phyloP scores from a whole-genome alignment of 53 echinoderm and acorn worm species.

The Temnopleurus reevesii region DNA sequence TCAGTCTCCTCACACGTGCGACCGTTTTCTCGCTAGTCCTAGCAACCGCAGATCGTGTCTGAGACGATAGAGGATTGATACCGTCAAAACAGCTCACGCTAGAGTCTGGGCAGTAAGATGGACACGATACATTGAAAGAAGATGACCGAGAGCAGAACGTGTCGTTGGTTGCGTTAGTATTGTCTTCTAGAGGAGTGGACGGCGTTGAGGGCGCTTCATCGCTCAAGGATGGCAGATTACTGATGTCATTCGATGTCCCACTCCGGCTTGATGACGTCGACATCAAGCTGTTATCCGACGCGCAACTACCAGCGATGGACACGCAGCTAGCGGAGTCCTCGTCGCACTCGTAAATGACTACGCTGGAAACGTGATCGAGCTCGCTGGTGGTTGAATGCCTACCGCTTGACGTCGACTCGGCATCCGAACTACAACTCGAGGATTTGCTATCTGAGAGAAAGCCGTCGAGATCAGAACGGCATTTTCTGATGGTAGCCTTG shows the following conservation, averaged over 20 bases:
- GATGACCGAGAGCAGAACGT: slow-evolving; percentile 18
- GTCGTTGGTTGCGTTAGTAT: not conserved
- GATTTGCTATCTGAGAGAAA: slow-evolving; percentile 47
- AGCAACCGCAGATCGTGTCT: not conserved
- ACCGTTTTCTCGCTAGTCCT: slow-evolving; percentile 39
- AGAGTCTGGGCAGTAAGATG: slow-evolving; percentile 34
- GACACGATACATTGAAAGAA: slow-evolving; percentile 22
- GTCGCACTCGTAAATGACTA: slow-evolving; percentile 56
- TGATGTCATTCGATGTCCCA: slow-evolving; percentile 15
- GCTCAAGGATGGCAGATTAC: not conserved
- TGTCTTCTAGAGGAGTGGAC: not conserved
- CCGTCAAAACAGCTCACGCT: slow-evolving; percentile 38
- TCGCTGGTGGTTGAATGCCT: slow-evolving; percentile 45
- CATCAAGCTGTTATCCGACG: slow-evolving; percentile 25
- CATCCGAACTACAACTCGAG: slow-evolving; percentile 27
- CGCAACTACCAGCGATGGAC: slow-evolving; percentile 44
- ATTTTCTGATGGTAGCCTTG: slow-evolving; percentile 47
- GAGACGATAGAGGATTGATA: slow-evolving; percentile 16
- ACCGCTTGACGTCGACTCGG: slow-evolving; percentile 43
- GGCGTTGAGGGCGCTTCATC: slow-evolving; percentile 30
- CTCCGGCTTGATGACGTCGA: slow-evolving; percentile 40
- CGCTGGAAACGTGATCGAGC: not conserved
- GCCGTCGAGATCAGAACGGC: slow-evolving; percentile 41
- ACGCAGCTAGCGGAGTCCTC: slow-evolving; percentile 50
- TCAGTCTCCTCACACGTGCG: slow-evolving; percentile 39